Conservation (phyloP, 2,113 vertebrate genomes). For the Diadophis punctatus region DNA sequence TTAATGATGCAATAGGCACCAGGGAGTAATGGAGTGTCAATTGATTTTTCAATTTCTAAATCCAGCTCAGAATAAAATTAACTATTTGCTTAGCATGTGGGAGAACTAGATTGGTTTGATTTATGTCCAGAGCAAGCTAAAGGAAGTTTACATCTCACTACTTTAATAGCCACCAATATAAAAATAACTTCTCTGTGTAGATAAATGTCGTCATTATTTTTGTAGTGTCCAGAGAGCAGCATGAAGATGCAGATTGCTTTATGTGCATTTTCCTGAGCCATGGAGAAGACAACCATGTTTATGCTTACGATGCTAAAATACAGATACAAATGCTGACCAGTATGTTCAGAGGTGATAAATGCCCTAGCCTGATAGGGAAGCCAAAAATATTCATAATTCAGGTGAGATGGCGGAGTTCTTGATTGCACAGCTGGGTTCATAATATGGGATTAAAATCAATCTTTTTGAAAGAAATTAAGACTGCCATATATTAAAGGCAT, state of each 20-base stretch:
- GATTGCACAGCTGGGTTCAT: neutral
- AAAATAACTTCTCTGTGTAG: neutral
- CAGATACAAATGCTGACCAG: slow-evolving; percentile 74
- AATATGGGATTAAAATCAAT: neutral
- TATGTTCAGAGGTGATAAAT: slow-evolving; percentile 87
- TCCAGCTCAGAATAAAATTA: neutral
- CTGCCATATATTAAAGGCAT: too few species aligned
- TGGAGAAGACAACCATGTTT: slow-evolving; percentile 82
- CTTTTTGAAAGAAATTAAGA: neutral
- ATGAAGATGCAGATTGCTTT: slow-evolving; percentile 86
- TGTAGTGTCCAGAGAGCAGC: slow-evolving; percentile 74
- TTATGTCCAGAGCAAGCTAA: neutral
- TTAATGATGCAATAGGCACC: neutral
- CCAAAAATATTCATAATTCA: slow-evolving; percentile 96
- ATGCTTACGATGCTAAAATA: slow-evolving; percentile 77
- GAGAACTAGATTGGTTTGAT: neutral
- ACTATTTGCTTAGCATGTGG: neutral
- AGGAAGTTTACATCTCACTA: neutral
- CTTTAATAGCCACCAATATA: neutral
- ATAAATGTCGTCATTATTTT: slow-evolving; percentile 24
- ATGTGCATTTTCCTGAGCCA: slow-evolving; percentile 90
- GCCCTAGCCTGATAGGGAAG: slow-evolving; percentile 86
- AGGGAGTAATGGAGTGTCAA: neutral
- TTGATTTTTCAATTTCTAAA: neutral
- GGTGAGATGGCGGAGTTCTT: slow-evolving; percentile 68